phyloP scores from a whole-genome alignment of 1,140 invertebrate genomes.

The Holcopasites calliopsidis region DNA sequence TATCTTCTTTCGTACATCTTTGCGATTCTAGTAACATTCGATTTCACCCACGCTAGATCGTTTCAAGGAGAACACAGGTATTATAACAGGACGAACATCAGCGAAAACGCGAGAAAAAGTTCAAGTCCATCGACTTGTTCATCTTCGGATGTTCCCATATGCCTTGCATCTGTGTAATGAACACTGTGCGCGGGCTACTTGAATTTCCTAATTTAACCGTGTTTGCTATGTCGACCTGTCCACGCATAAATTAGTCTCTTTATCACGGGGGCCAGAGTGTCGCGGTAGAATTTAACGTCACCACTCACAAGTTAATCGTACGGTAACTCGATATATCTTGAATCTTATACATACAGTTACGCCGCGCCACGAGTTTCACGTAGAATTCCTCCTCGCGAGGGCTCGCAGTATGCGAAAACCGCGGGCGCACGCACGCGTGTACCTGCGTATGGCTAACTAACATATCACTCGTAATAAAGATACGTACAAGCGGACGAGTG shows the following conservation, averaged over 20 bases:
- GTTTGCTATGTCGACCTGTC: conserved; percentile 20
- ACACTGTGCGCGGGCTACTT: conserved; percentile 13
- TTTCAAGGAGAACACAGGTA: not conserved
- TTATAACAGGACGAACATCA: not conserved
- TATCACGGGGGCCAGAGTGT: conserved; percentile 13
- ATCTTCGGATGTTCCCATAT: not conserved
- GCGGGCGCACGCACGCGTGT: not conserved
- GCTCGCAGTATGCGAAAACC: conserved; percentile 22
- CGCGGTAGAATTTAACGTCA: conserved; percentile 35
- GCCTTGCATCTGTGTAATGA: not conserved
- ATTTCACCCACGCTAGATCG: not conserved
- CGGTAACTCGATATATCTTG: conserved; percentile 46
- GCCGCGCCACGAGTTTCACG: not conserved
- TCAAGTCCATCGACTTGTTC: conserved; percentile 7
- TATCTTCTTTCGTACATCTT: too few species aligned
- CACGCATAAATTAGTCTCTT: conserved; percentile 35
- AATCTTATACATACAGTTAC: not conserved
- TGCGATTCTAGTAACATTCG: too few species aligned
- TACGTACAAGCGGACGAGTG: conserved; percentile 24
- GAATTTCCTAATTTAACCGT: conserved; percentile 43
- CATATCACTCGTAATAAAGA: conserved; percentile 53
- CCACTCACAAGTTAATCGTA: conserved; percentile 41
- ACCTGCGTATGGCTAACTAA: too few species aligned
- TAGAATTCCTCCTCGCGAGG: conserved; percentile 11
- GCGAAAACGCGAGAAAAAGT: not conserved